Base-by-base conservation (phyloP, 92 coral and sea anemone genomes). In the Anthopleura xanthogrammica region DNA sequence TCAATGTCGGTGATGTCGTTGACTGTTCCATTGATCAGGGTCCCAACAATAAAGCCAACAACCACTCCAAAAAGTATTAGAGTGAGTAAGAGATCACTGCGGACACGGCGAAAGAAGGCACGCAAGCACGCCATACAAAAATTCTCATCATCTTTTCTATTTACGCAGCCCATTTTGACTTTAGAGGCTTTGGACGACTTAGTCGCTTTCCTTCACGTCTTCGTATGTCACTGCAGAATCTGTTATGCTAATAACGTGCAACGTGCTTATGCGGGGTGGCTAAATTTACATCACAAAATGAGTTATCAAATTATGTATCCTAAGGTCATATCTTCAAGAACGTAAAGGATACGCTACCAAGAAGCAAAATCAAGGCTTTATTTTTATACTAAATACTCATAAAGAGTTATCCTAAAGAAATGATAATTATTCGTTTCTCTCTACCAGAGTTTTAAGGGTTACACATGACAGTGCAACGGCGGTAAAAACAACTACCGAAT, bases 41-140 rank as follows among this genome's bases (percentile, higher is more conserved):
- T 88, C 4, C 98, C 98, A 56, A 88, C 78, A 40, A 92, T 81
- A 55, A 95, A 93, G 57, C 98, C 98, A 20, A 95, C 77, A 1
- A 88, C 66, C 60, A 94, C 97, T 4, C 98, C 98, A 57, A 86
- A 39, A 23, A 95, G 77, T 41, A 95, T 93, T 22, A 95, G 82
- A 41, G 95, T 90, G 13, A 95, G 86, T 56, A 95, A 91, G 16
- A 95, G 66, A 75, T 95, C 95, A 66, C 86, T 87, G 46, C 92
- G 91, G 74, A 95, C 57, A 20, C 82, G 88, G 22, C 88, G 83
- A 42, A 65, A 80, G 64, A 90, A 86, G 16, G 72, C 88, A 10
- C 88, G 80, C 22, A 83, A 43, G 75, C 72, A 83, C 20, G 80
- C 23, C 8, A 2, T 73, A 46, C 79, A 73, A 14, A 74, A 48